These are phyloP conservation scores for Ondatra zibethicus DNA, from an alignment of 2,113 vertebrate species.

Conservation along the genomic window DNA sequence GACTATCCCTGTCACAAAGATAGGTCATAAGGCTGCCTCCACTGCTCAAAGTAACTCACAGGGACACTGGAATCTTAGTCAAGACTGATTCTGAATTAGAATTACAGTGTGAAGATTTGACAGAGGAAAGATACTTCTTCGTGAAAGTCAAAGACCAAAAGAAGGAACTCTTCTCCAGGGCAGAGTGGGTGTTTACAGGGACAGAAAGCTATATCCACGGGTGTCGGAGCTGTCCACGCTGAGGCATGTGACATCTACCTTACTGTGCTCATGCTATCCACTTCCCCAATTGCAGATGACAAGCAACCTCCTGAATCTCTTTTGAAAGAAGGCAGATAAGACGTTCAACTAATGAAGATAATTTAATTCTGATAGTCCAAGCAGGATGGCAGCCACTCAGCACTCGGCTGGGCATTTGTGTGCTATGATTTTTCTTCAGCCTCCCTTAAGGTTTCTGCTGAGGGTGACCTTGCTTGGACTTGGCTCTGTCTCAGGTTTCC, in stretches of 20 bases:
- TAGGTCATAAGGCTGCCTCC: not conserved
- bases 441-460: not conserved
- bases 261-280: not conserved
- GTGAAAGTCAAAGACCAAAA: not conserved
- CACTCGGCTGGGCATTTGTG: not conserved
- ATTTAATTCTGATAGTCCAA: not conserved
- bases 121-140: not conserved
- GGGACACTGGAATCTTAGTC: not conserved
- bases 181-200: not conserved
- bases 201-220: not conserved
- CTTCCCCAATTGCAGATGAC: not conserved
- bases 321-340: not conserved
- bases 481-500: conserved; percentile 44
- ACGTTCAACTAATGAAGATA: not conserved
- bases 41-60: not conserved
- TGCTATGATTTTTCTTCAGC: not conserved
- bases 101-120: not conserved
- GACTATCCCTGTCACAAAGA: not conserved
- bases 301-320: not conserved
- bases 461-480: conserved; percentile 44
- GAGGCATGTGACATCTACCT: not conserved
- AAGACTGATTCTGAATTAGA: conserved; percentile 24
- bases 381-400: not conserved
- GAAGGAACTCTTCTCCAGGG: not conserved
- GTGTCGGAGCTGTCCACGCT: too few species aligned